A percentile compares a stretch with the other conserved stretches of the same genome.
phyloP scores from a whole-genome alignment of 1,140 invertebrate genomes.

The Camponotus pennsylvanicus region DNA sequence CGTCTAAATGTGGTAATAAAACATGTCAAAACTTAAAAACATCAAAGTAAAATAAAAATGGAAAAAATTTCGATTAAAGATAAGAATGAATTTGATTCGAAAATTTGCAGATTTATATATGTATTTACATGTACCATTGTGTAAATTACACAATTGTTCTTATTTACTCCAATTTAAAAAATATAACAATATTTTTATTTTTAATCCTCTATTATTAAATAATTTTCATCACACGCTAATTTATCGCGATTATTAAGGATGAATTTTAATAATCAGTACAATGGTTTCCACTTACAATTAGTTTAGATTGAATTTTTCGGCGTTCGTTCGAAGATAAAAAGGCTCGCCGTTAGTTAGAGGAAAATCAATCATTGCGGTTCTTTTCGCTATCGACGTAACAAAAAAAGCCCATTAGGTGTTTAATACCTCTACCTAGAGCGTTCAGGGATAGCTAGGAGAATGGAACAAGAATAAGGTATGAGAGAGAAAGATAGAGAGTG shows the following conservation, averaged over 20 bases:
- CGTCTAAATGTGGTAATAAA: background rate
- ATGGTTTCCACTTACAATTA: background rate
- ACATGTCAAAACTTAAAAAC: background rate
- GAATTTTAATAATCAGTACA: slow-evolving; percentile 29
- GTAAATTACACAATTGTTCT: background rate
- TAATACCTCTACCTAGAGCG: slow-evolving; percentile 30
- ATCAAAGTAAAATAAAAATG: background rate
- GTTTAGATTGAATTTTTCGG: slow-evolving; percentile 49
- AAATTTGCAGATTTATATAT: background rate
- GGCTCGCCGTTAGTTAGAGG: slow-evolving; percentile 44
- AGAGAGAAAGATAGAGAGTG: background rate
- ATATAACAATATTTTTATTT: background rate
- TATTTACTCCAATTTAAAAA: background rate
- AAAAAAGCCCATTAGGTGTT: slow-evolving; percentile 54
- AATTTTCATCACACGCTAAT: background rate
- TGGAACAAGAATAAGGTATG: background rate
- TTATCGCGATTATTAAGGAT: background rate
- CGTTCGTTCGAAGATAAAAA: slow-evolving; percentile 38
- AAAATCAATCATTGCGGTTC: slow-evolving; percentile 60
- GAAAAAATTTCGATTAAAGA: background rate
- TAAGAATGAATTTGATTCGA: background rate
- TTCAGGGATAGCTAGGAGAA: slow-evolving; percentile 24
- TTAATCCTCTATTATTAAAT: background rate
- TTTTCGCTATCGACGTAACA: slow-evolving; percentile 38
- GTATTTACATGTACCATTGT: background rate